phyloP scores from a whole-genome alignment of 2,888 invertebrate species.

The Saturnia pavonia region DNA sequence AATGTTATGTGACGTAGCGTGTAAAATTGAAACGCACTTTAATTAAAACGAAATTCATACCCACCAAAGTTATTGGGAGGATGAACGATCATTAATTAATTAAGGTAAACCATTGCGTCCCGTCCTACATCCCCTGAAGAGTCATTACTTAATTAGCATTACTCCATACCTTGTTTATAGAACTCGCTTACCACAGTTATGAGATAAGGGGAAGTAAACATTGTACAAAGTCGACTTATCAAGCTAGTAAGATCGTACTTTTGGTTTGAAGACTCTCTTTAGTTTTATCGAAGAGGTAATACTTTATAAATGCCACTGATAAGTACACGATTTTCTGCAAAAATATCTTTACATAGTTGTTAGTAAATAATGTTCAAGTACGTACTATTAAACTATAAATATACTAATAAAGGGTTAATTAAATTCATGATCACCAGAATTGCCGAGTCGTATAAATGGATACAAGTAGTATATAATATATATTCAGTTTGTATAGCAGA shows the following conservation, averaged over 20 bases:
- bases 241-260: constrained; percentile 4
- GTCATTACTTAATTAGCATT: constrained; percentile 78
- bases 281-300: not conserved
- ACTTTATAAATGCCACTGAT: too few relatives aligned
- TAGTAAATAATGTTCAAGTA: too few relatives aligned
- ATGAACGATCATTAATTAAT: constrained; percentile 79
- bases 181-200: constrained; percentile 23
- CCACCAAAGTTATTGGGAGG: constrained; percentile 56
- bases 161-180: constrained; percentile 52
- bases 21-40: not conserved
- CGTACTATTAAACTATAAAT: too few relatives aligned
- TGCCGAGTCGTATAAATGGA: too few relatives aligned
- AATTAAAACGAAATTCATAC: constrained; percentile 38
- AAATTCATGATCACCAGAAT: too few relatives aligned
- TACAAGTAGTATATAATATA: too few relatives aligned
- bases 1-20: not conserved
- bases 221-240: not conserved
- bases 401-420: too few relatives aligned
- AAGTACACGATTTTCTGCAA: too few relatives aligned
- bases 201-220: constrained; percentile 3
- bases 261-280: not conserved
- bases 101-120: constrained; percentile 68
- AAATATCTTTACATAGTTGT: too few relatives aligned
- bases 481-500: too few relatives aligned
- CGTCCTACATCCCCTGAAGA: constrained; percentile 54